These are phyloP conservation scores for Cryptomyrus ogoouensis DNA, from an alignment of 2,113 vertebrate species.

Conservation along the genomic window DNA sequence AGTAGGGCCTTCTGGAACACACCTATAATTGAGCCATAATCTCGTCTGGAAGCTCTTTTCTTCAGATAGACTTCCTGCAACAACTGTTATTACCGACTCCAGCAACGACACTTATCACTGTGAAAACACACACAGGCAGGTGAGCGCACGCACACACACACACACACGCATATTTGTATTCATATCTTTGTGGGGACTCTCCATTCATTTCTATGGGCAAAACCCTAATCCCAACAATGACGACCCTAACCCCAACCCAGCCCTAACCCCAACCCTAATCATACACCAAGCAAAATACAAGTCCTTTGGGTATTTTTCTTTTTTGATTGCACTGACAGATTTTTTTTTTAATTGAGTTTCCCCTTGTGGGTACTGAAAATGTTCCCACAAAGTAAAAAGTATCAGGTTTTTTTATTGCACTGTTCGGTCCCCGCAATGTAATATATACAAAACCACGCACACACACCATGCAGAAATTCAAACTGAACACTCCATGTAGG, in stretches of 20 bases:
- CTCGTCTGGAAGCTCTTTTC: neutral
- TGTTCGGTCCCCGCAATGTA: neutral
- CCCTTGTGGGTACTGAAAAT: neutral
- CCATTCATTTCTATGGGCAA: neutral
- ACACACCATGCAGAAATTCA: constrained; percentile 5
- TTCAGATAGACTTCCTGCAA: neutral
- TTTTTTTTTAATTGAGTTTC: neutral
- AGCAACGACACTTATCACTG: neutral
- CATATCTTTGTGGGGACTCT: neutral
- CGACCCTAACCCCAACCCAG: neutral
- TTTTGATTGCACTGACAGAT: neutral
- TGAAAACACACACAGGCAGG: neutral
- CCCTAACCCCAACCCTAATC: neutral
- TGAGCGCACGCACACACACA: constrained; percentile 1
- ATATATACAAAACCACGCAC: neutral
- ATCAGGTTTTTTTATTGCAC: neutral
- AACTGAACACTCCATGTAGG: neutral
- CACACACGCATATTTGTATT: neutral
- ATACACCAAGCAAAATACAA: neutral
- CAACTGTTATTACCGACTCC: neutral
- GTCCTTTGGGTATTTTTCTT: neutral
- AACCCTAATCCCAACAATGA: neutral
- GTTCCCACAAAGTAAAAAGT: neutral
- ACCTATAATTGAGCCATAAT: constrained; percentile 11
- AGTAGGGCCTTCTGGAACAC: neutral